Evolutionary conservation across 37 sponge, comb jelly and placozoan species (phyloP), one percentile per base, ranked within the genome.

Genomic region (Hormiphora californensis): DNA sequence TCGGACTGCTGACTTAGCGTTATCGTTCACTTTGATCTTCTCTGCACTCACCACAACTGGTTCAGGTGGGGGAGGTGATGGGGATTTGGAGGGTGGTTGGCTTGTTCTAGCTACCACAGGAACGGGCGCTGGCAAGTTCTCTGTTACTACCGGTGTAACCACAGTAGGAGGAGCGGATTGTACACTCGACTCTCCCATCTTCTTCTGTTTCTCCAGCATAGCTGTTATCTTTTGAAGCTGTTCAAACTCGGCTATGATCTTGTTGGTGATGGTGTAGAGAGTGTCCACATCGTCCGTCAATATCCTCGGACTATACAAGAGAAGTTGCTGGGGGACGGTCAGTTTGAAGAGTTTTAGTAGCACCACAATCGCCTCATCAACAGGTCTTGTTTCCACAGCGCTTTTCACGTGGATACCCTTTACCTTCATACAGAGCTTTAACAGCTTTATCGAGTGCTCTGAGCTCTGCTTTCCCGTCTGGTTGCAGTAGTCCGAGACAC

Each of bases 181-280:
- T 43, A 12, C 8, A 0, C 46, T 43, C 25, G 40, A 43, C 1
- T 23, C 2, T 21, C 43, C 81, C 43, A n/a, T 39, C 35, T 73
- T 73, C 38, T 73, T 73, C 81, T 73, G 81, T 40, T 73, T 73
- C 25, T 73, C 81, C 8, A 73, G 81, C 40, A 73, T 43, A 4
- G 81, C 81, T 73, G 81, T 36, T 12, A 73, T 36, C 35, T 65
- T 65, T 25, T 65, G 68, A 25, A 65, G 38, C 38, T 73, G 43
- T 41, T 73, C 81, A 40, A 73, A 73, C 40, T 73, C 81, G 44
- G 40, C 43, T 22, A 73, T 73, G 28, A 73, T 43, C 1, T 73
- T 73, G 46, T 40, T 73, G 46, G 81, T 46, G 25, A 46, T 73
- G 12, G 40, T 46, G 43, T 73, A 73, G 4, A 73, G 43, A 21